Conservation (phyloP, 2,797 vertebrate genomes). For the Microhierax caerulescens region DNA sequence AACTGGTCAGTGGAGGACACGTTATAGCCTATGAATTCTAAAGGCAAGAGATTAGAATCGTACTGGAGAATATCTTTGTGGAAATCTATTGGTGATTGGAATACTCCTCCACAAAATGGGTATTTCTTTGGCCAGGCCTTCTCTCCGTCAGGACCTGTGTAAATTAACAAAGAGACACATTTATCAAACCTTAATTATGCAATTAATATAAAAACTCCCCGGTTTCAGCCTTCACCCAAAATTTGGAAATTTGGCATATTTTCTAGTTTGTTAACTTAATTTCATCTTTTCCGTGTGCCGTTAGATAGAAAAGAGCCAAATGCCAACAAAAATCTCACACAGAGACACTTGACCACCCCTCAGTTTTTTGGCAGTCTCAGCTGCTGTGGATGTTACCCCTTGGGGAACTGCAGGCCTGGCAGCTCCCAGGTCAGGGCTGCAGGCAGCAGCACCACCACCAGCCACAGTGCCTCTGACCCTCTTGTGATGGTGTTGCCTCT, state of each 20-base stretch:
- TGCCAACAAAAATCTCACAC: neutral
- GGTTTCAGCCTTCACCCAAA: neutral
- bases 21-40: conserved; percentile 87
- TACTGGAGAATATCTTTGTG: conserved; percentile 86
- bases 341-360: neutral
- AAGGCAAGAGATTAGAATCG: conserved; percentile 81
- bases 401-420: neutral
- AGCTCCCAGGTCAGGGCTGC: neutral
- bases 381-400: neutral
- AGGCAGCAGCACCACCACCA: neutral
- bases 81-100: conserved; percentile 93
- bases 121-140: conserved; percentile 84
- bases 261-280: neutral
- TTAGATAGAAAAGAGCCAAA: neutral
- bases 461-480: neutral
- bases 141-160: conserved; percentile 84
- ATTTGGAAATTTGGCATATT: neutral
- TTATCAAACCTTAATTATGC: neutral
- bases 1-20: conserved; percentile 79
- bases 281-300: neutral
- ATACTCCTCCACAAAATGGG: conserved; percentile 86
- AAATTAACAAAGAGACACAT: neutral
- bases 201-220: neutral
- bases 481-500: neutral
- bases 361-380: neutral